Base-by-base conservation (phyloP, 2,888 invertebrate species). In the Ligdia adustata region DNA sequence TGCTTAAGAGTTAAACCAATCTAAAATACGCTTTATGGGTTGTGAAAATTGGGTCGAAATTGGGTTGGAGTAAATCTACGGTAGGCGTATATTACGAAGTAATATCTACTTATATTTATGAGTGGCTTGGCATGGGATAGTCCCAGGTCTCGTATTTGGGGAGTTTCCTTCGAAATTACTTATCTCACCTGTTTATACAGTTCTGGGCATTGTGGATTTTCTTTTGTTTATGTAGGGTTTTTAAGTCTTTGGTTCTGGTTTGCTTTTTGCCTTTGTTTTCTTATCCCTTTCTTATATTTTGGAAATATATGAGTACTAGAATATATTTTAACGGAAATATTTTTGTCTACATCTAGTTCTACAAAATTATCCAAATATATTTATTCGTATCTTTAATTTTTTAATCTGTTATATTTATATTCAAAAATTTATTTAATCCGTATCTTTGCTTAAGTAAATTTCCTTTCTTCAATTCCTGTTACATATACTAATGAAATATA, bases 71-170 rank as follows among this genome's bases (percentile, higher is more conserved):
- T 6, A 14, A 7, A 16, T 11, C 4, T 7, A 35, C 27, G 20
- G 11, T 26, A 15, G n/a, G 15, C 18, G 42, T 46, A 27, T 46
- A 41, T 55, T 47, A 52, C 34, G 14, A 33, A 9, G 41, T 42
- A 52, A 47, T 47, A 47, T 66, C 59, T 51, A 61, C 64, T 67
- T 67, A 69, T 77, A 75, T 77, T 77, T 77, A 77, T 72, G 68
- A 62, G 60, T 55, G 62, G 70, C 65, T 63, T 57, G 60, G 42
- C 18, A 52, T 55, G 61, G 65, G 67, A 61, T 62, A 60, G 71
- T 74, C 77, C 75, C 77, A 41, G 50, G 64, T 46, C 70, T 67
- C 74, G 67, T 72, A 77, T 75, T 72, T 62, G 62, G 70, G 68
- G 71, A 22, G 74, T 66, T 70, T 66, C 54, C 66, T 55, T 64